Evolutionary conservation across 2,888 invertebrate species (phyloP), one percentile per base, ranked within the genome.

Genomic region (Heteropelma amictum): DNA sequence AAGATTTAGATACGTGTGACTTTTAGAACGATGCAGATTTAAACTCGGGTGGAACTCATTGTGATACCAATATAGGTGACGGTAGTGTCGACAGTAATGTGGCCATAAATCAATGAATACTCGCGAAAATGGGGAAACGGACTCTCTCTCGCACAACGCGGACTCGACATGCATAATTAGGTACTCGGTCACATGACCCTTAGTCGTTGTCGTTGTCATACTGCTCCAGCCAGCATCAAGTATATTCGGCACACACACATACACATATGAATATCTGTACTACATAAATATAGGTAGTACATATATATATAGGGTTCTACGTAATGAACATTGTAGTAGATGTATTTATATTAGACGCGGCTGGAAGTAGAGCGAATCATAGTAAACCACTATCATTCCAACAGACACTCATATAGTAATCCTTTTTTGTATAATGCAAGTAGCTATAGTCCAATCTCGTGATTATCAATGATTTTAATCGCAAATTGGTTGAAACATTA

Each of bases 121-220:
- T 40, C 54, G 68, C 61, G 30, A 67, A 76, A 76, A 73, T 64
- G 65, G 65, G 58, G 65, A 56, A 69, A 60, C 38, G 38, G 19
- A 49, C 49, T 63, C 73, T 58, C 72, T 49, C 67, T 26, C 64
- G 14, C 38, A 49, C 56, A 51, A 45, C 38, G 30, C 40, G 40
- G 63, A 42, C 64, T 53, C 73, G 76, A 76, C 78, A 76, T 78
- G 73, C 76, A 78, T 78, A 78, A 78, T 78, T 78, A 78, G 78
- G 73, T 69, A 74, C 78, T 74, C 68, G 72, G 71, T 76, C 76
- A 72, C 71, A 72, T 72, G 76, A 76, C 67, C n/a, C n/a, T n/a
- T n/a, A n/a, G n/a, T 76, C 68, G 76, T 53, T 38, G 61, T 74
- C 74, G 65, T 70, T 53, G 76, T 61, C 60, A 60, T 65, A 49